Conservation (phyloP, 2,888 invertebrate species). For the Pseudolycoriella hygida region DNA sequence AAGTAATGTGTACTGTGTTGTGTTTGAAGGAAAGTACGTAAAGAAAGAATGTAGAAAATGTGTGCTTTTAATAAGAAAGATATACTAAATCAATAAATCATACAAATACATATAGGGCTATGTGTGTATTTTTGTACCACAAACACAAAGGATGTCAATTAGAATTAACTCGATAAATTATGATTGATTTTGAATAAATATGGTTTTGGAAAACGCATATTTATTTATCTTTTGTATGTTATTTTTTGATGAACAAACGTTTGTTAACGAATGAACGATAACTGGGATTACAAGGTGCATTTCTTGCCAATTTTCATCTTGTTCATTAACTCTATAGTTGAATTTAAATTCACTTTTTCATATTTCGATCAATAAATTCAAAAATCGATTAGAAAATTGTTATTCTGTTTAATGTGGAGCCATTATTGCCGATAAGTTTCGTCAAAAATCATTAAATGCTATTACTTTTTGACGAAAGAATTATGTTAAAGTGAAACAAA, state of each 20-base stretch:
- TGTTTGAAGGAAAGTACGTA: background rate
- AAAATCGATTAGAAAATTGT: constrained; percentile 9
- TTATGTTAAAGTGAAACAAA: constrained; percentile 16
- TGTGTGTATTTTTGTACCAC: constrained; percentile 1
- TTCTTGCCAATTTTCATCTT: background rate
- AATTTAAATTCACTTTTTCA: background rate
- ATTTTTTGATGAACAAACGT: too few relatives aligned
- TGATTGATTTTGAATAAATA: too few relatives aligned
- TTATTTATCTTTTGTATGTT: too few relatives aligned
- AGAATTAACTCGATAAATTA: too few relatives aligned
- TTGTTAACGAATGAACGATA: background rate
- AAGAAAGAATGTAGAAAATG: background rate
- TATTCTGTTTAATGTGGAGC: constrained; percentile 24
- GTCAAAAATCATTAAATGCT: constrained; percentile 27
- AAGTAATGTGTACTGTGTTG: background rate
- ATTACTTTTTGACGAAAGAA: constrained; percentile 29
- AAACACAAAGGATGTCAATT: background rate
- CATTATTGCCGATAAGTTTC: constrained; percentile 32
- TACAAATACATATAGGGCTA: background rate
- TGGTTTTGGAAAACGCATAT: too few relatives aligned
- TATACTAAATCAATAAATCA: background rate
- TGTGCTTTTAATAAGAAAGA: background rate
- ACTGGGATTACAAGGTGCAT: background rate
- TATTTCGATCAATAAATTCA: background rate
- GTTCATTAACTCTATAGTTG: background rate